phyloP scores from a whole-genome alignment of 2,888 invertebrate genomes.

The Netelia virgata region DNA sequence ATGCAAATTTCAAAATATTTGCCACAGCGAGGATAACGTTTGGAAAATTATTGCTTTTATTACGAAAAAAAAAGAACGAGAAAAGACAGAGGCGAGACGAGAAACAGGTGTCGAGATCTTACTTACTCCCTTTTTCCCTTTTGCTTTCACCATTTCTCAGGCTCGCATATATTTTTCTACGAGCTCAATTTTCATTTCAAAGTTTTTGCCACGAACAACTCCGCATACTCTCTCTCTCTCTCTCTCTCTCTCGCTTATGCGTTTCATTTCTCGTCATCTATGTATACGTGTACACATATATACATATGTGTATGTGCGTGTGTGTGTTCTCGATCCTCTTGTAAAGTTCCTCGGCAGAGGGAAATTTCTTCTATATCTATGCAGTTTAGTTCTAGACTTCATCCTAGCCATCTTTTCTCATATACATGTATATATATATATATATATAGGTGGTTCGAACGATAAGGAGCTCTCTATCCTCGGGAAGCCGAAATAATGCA shows the following conservation, averaged over 20 bases:
- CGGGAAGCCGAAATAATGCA: constrained; percentile 59
- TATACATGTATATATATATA: background rate
- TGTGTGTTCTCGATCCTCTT: background rate
- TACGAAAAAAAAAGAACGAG: background rate
- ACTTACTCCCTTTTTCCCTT: constrained; percentile 10
- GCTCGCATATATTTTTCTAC: constrained; percentile 64
- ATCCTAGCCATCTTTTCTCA: background rate
- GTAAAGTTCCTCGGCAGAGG: background rate
- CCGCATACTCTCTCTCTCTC: constrained; percentile 12
- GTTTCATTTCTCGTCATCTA: background rate
- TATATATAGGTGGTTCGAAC: background rate
- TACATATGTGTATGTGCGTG: background rate
- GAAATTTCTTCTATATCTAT: background rate
- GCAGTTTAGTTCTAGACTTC: background rate
- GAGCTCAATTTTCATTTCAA: constrained; percentile 72
- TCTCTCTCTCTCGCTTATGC: constrained; percentile 20
- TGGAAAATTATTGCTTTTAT: background rate
- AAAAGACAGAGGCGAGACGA: constrained; percentile 12
- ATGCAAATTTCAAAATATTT: background rate
- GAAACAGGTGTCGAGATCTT: constrained; percentile 57
- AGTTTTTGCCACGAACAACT: constrained; percentile 62
- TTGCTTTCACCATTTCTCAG: constrained; percentile 30
- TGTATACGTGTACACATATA: background rate
- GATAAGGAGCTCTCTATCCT: constrained; percentile 64
- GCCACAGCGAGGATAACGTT: background rate